A percentile compares a stretch with the other conserved stretches of the same genome.
Evolutionary conservation across 1,140 invertebrate species (phyloP).

Genomic region (Rhopalosiphum maidis): DNA sequence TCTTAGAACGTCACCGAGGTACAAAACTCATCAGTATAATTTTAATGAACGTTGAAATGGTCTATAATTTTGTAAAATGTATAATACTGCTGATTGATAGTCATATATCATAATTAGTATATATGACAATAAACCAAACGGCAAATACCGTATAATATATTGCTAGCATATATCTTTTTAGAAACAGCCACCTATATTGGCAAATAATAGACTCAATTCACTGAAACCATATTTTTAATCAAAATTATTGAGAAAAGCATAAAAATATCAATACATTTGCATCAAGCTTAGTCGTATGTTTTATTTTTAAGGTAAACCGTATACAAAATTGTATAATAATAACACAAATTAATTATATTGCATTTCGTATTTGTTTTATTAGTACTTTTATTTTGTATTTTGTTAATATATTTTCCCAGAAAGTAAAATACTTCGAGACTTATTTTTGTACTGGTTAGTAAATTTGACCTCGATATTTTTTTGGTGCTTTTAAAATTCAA

Average conservation of each 20-base stretch:
- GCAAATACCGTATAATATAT: too few relatives aligned
- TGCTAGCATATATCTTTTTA: too few relatives aligned
- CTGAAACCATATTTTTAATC: too few relatives aligned
- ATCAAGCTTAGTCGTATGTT: neutral
- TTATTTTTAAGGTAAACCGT: neutral
- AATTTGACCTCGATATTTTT: neutral
- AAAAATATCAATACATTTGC: neutral
- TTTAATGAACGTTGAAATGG: too few relatives aligned
- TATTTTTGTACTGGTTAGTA: neutral
- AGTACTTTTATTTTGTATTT: neutral
- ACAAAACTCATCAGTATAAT: too few relatives aligned
- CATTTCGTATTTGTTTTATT: neutral
- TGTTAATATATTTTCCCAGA: neutral
- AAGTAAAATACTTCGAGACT: neutral
- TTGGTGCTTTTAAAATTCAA: neutral
- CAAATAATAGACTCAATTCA: too few relatives aligned
- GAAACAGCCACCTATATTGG: neutral
- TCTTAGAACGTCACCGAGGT: too few relatives aligned
- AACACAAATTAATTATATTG: neutral
- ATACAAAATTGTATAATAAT: neutral
- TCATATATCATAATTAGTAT: too few relatives aligned
- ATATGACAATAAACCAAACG: too few relatives aligned
- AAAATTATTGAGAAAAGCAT: too few relatives aligned
- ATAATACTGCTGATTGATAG: too few relatives aligned
- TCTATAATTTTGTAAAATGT: too few relatives aligned